These are phyloP conservation scores for Eucera pruinosa DNA, from an alignment of 2,888 invertebrate species.

Conservation along the genomic window DNA sequence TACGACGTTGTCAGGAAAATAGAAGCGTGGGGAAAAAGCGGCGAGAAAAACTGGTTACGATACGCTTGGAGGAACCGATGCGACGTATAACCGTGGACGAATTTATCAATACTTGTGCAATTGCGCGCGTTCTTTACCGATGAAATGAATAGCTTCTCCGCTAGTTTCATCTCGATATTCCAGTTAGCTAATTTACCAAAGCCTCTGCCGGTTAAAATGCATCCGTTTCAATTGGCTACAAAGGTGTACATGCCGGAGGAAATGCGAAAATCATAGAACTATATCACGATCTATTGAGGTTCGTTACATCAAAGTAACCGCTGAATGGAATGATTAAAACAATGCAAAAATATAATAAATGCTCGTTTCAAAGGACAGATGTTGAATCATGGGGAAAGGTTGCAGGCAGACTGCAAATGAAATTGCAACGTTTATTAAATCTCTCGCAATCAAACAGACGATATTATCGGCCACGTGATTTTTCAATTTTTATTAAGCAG, in stretches of 20 bases:
- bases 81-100: not conserved
- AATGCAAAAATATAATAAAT: constrained; percentile 4
- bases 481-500: constrained; percentile 5
- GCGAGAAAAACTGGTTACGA: not conserved
- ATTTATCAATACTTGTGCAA: constrained; percentile 29
- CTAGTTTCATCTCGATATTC: constrained; percentile 2
- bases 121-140: constrained; percentile 1
- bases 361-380: not conserved
- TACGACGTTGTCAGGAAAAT: not conserved
- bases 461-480: not conserved
- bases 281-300: not conserved
- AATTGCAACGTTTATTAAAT: constrained; percentile 19
- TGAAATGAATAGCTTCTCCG: constrained; percentile 8
- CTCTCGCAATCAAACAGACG: not conserved
- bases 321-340: not conserved
- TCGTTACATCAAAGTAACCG: constrained; percentile 5
- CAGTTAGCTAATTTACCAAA: constrained; percentile 8
- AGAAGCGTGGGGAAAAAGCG: not conserved
- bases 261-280: not conserved
- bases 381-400: too few species aligned
- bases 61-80: not conserved
- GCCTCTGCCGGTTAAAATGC: not conserved
- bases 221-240: too few species aligned
- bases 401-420: not conserved
- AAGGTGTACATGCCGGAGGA: not conserved